Conservation (phyloP, 2,113 vertebrate species). For the Nanger granti region DNA sequence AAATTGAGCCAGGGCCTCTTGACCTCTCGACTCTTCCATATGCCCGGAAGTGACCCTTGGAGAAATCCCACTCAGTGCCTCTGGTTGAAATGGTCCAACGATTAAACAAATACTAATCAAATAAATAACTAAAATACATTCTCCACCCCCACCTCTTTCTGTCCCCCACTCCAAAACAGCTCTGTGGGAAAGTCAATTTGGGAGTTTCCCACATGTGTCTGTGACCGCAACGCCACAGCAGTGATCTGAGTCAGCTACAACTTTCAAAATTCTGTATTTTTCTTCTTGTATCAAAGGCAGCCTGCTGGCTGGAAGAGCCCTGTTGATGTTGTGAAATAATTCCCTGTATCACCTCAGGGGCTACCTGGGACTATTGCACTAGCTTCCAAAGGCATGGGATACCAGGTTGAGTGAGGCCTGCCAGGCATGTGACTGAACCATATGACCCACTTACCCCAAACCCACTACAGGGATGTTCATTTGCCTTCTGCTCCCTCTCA, state of each 20-base stretch:
- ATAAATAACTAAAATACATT: slow-evolving; percentile 67
- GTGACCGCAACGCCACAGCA: slow-evolving; percentile 39
- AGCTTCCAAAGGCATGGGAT: neutral
- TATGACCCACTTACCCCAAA: neutral
- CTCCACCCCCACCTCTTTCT: slow-evolving; percentile 52
- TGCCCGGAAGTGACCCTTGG: slow-evolving; percentile 47
- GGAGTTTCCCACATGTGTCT: slow-evolving; percentile 71
- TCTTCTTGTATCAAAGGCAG: slow-evolving; percentile 26
- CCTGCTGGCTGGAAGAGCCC: neutral
- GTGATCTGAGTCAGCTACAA: slow-evolving; percentile 58
- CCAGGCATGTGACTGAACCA: neutral
- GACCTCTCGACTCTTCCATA: slow-evolving; percentile 17
- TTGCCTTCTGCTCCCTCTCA: slow-evolving; percentile 1
- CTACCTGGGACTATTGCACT: neutral
- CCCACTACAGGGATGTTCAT: neutral
- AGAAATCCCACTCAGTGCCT: slow-evolving; percentile 54
- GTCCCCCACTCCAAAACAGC: slow-evolving; percentile 56
- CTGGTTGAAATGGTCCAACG: slow-evolving; percentile 31
- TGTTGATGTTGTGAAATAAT: neutral
- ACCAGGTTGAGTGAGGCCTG: neutral
- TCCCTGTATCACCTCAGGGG: neutral
- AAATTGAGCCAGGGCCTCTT: slow-evolving; percentile 40
- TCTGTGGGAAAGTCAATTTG: slow-evolving; percentile 71
- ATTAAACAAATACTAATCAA: slow-evolving; percentile 64
- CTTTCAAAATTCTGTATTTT: slow-evolving; percentile 42